Percentiles rank a stretch among this genome's conserved stretches.
Evolutionary conservation across 2,797 vertebrate species (phyloP).

Genomic region (Knipowitschia caucasica): DNA sequence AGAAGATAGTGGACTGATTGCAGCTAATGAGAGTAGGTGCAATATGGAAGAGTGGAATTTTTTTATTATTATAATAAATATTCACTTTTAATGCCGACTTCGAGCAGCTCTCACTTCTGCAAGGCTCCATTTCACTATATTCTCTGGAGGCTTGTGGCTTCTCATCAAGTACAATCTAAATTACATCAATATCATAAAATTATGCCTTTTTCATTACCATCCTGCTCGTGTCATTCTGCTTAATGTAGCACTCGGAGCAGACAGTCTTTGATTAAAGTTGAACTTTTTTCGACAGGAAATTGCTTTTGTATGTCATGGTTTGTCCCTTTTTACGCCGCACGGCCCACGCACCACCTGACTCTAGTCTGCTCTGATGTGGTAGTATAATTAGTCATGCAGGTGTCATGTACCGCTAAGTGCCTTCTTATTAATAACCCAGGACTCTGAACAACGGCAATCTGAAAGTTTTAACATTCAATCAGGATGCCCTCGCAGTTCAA

Average conservation of each 20-base stretch:
- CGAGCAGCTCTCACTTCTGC: slow-evolving; percentile 21
- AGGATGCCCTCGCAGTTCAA: neutral
- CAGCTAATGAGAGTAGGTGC: slow-evolving; percentile 32
- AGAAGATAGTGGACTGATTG: slow-evolving; percentile 5
- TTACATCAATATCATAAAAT: slow-evolving; percentile 48
- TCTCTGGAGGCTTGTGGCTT: slow-evolving; percentile 30
- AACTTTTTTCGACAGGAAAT: slow-evolving; percentile 45
- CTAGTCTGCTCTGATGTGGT: slow-evolving; percentile 9
- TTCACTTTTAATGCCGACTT: slow-evolving; percentile 16
- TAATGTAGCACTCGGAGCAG: slow-evolving; percentile 52
- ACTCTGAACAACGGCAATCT: neutral
- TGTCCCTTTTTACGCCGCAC: slow-evolving; percentile 34
- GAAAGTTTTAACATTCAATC: slow-evolving; percentile 1
- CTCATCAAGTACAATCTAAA: slow-evolving; percentile 48
- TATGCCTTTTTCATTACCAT: slow-evolving; percentile 42
- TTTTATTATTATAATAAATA: slow-evolving; percentile 33
- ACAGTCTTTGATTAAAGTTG: slow-evolving; percentile 49
- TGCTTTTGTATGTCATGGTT: slow-evolving; percentile 31
- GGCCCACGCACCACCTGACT: slow-evolving; percentile 18
- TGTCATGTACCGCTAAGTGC: slow-evolving; percentile 7
- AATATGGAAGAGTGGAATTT: slow-evolving; percentile 21
- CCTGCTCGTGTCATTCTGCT: slow-evolving; percentile 46
- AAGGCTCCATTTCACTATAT: slow-evolving; percentile 35
- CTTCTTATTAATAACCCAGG: slow-evolving; percentile 1
- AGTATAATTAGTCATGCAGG: slow-evolving; percentile 19